Evolutionary conservation across 2,113 vertebrate genomes (phyloP), one percentile per base, ranked within the genome.

Genomic region (Ophthalmolycus amberensis): DNA sequence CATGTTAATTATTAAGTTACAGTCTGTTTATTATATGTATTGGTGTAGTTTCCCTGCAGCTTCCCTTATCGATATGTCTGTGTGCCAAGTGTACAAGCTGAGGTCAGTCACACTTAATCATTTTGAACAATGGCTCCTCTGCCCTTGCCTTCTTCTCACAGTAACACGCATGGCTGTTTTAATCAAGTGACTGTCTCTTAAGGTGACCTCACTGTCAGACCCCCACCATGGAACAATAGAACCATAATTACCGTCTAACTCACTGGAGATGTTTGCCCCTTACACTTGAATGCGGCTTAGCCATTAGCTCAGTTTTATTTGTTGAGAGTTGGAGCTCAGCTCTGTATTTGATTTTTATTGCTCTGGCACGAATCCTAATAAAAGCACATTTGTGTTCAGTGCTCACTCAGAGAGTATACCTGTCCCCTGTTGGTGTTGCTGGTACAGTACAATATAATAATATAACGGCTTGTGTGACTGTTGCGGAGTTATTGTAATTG

Each of bases 271-370:
- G 72, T 82, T 63, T 78, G 5, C 8, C 67, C 12, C 29, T 54
- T 37, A 20, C 37, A 22, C 32, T 67, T 82, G 5, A 78, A 74
- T 34, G 52, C 1, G 5, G 68, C 38, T 79, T 80, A 85, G 86
- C 79, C 64, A 87, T 71, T 83, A 75, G 80, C 54, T 83, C 60
- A 54, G 63, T 42, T 85, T 59, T 77, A 70, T 86, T 85, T 84
- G 60, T 76, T 80, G 54, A 78, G 59, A 77, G 79, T 77, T 6
- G 18, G 9, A 87, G 75, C 65, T 82, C 25, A 82, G 69, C 75
- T 75, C 52, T 71, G 54, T 85, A 73, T 79, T 72, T 50, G 15
- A 9, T 52, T 15, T 78, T 52, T 80, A 77, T 77, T 72, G 37
- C 66, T 67, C 64, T 77, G 67, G 56, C 64, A 70, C 16, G 5